Conservation (phyloP, 2,888 invertebrate genomes). For the Pseudoips prasinana region DNA sequence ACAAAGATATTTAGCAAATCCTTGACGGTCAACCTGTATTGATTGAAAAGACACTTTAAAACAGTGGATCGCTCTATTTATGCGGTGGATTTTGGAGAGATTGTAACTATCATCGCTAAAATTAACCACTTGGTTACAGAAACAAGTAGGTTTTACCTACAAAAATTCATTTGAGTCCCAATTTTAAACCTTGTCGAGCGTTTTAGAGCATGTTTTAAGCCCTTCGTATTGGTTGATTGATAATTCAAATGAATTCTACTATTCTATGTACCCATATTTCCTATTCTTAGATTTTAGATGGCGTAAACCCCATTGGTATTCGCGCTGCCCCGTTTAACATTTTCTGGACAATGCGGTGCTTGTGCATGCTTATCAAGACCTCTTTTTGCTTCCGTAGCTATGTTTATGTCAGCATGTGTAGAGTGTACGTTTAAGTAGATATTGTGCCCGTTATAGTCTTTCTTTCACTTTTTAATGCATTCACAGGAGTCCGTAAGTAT, state of each 20-base stretch:
- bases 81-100: no score
- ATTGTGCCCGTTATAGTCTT: conserved; percentile 25
- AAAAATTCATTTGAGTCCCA: conserved; percentile 25
- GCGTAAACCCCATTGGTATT: conserved; percentile 32
- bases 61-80: no score
- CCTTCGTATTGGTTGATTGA: background rate
- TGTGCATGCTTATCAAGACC: conserved; percentile 46
- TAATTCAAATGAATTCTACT: conserved; percentile 24
- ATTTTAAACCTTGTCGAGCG: conserved; percentile 3
- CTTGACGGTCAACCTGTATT: no score
- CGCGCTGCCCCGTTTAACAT: conserved; percentile 22
- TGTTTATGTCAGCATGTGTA: conserved; percentile 27
- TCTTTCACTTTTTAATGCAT: conserved; percentile 46
- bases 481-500: conserved; percentile 52
- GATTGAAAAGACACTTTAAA: no score
- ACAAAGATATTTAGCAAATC: no score
- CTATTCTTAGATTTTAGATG: conserved; percentile 43
- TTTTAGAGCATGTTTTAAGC: conserved; percentile 1
- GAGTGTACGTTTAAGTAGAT: conserved; percentile 33
- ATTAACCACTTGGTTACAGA: no score
- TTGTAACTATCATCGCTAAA: no score
- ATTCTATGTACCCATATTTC: conserved; percentile 12
- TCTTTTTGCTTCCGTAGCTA: conserved; percentile 40
- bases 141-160: no score
- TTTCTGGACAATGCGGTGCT: conserved; percentile 31